A percentile compares a stretch with the other conserved stretches of the same genome.
Evolutionary conservation across 1,140 invertebrate species (phyloP).

Genomic region (Musca vetustissima): DNA sequence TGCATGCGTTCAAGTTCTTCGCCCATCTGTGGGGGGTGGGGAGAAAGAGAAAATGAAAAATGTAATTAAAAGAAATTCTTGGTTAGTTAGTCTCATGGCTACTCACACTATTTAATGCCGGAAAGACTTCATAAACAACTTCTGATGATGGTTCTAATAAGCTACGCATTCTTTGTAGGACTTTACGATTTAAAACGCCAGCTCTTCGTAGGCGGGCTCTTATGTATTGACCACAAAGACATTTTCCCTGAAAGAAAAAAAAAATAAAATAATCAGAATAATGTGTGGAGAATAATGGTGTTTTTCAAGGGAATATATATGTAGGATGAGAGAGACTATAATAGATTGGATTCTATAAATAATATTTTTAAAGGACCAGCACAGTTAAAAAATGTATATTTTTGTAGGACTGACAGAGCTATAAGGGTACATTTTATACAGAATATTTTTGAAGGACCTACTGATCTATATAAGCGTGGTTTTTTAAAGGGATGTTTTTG

Average conservation of each 20-base stretch:
- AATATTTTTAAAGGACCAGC: no score
- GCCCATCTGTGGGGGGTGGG: slow-evolving; percentile 40
- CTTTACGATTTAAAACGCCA: slow-evolving; percentile 52
- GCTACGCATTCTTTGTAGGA: slow-evolving; percentile 46
- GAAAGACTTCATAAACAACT: slow-evolving; percentile 53
- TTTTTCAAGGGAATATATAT: no score
- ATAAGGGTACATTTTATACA: no score
- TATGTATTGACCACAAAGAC: slow-evolving; percentile 53
- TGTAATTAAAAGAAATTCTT: no score
- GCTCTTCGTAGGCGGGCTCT: slow-evolving; percentile 48
- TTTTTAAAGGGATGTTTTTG: no score
- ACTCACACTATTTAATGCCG: slow-evolving; percentile 51
- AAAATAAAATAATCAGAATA: not conserved
- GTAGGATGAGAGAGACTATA: no score
- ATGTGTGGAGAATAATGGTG: no score
- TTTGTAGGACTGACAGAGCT: no score
- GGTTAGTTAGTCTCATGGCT: not conserved
- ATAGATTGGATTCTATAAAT: no score
- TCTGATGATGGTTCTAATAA: slow-evolving; percentile 51
- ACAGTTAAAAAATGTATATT: no score
- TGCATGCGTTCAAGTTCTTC: slow-evolving; percentile 66
- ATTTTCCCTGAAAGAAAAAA: slow-evolving; percentile 44
- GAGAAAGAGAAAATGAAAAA: not conserved
- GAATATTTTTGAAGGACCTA: no score
- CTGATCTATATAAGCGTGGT: no score